Evolutionary conservation across 2,797 vertebrate species (phyloP), one percentile per base, ranked within the genome.

Genomic region (Intellagama lesueurii): DNA sequence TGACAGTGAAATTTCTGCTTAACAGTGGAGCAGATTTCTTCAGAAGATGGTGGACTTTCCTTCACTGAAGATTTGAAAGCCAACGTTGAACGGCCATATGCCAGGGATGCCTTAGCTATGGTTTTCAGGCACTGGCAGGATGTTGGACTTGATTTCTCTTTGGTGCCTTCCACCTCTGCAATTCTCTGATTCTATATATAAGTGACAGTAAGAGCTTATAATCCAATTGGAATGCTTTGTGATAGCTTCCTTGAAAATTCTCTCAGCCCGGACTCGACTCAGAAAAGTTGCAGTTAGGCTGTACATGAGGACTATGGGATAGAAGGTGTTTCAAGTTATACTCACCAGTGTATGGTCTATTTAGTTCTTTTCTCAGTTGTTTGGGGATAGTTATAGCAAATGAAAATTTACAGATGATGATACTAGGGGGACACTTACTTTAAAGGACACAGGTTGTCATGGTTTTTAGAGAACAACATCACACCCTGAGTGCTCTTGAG

Each of bases 291-390:
- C 83, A 64, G 83, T 16, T 22, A 35, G 32, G 32, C 72, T 75
- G 64, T 24, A 9, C 14, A 28, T 72, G 44, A 75, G 30, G 56
- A 28, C 28, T 66, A 35, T 30, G 35, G 49, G 72, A 40, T 26
- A 83, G 30, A 40, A 19, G 28, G 76, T 82, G 32, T 76, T 83
- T 35, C 64, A 83, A 75, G 47, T 82, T 52, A 32, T 75, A 16
- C 79, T 82, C 69, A 40, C 30, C 19, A 35, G 35, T 76, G 56
- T 76, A 66, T 76, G 2, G 24, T 76, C 87, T 82, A 17, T 81
- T 80, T 81, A 70, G 66, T 40, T 80, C 32, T 81, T 72, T n/a
- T 88, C 40, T 87, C 68, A 72, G 32, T 81, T 87, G 47, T 87
- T 81, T 81, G 32, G 66, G 69, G 32, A 68, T 60, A 60, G 44